Evolutionary conservation across 1,140 invertebrate genomes (phyloP), one percentile per base, ranked within the genome.

Genomic region (Drosophila asahinai): DNA sequence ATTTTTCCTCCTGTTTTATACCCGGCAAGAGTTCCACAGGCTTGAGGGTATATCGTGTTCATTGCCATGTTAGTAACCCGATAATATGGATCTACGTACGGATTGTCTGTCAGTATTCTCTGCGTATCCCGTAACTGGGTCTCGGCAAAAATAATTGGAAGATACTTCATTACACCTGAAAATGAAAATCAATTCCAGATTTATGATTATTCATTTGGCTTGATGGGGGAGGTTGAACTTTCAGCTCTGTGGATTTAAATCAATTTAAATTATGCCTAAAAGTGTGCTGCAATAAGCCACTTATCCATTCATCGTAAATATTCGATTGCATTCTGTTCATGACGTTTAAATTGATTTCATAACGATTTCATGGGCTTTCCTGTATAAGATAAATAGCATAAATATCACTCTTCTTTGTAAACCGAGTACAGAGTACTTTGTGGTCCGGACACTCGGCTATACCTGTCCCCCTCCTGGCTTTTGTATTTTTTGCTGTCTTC

Each of bases 401-500:
- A 33, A 33, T 9, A 2, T 8, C 33, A 33, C 8, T 9, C 12
- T 1, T 45, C 15, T 45, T 19, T 47, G 43, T 12, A 2, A 47
- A 11, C 17, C n/a, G 8, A 27, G 38, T 43, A 59, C 22, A 17
- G 14, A 25, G 61, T 45, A 45, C 17, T 30, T 14, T 12, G 1
- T 7, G 4, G 27, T 65, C 19, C 27, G 1, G 5, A 36, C 15
- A 11, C 15, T 14, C 25, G 1, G 5, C 2, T 11, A 3, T 2
- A n/a, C 14, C 40, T 25, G 15, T 25, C 17, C 30, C 57, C 6
- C 38, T 54, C 15, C 49, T 45, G 61, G 36, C 49, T 75, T 67
- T 70, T 51, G 61, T 70, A 45, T 42, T 51, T 47, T 38, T 38
- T 43, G 22, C 17, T 75, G 27, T 76, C 45, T 68, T 77, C 33